These are phyloP conservation scores for Pseudoatta argentina DNA, from an alignment of 1,140 invertebrate genomes.

Conservation along the genomic window DNA sequence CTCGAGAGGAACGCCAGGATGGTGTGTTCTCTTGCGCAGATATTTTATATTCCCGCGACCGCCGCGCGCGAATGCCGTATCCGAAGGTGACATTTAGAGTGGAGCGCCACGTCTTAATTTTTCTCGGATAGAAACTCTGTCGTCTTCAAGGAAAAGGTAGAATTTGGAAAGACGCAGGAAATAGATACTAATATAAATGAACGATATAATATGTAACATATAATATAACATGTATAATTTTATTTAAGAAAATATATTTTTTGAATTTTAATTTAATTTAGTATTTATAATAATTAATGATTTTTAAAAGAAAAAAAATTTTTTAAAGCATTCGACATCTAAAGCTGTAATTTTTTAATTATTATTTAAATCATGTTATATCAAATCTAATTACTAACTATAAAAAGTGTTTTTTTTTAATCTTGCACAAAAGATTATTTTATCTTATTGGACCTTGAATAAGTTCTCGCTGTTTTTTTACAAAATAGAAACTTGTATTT, in stretches of 20 bases:
- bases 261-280: neutral
- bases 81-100: constrained; percentile 9
- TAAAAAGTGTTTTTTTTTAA: no score
- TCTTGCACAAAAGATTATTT: neutral
- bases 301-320: neutral
- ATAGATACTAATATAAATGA: neutral
- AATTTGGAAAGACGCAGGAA: neutral
- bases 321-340: no score
- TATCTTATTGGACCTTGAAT: no score
- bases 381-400: neutral
- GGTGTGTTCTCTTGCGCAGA: constrained; percentile 51
- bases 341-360: neutral
- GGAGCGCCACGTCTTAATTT: constrained; percentile 69
- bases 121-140: constrained; percentile 35
- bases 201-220: no score
- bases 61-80: constrained; percentile 55
- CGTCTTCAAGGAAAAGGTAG: neutral
- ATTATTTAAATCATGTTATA: neutral
- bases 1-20: constrained; percentile 62
- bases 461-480: no score
- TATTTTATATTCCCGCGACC: constrained; percentile 66
- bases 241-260: constrained; percentile 9
- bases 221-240: neutral
- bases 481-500: no score
- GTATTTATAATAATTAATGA: neutral